Evolutionary conservation across 2,888 invertebrate species (phyloP).

Genomic region (Tenodera sinensis): DNA sequence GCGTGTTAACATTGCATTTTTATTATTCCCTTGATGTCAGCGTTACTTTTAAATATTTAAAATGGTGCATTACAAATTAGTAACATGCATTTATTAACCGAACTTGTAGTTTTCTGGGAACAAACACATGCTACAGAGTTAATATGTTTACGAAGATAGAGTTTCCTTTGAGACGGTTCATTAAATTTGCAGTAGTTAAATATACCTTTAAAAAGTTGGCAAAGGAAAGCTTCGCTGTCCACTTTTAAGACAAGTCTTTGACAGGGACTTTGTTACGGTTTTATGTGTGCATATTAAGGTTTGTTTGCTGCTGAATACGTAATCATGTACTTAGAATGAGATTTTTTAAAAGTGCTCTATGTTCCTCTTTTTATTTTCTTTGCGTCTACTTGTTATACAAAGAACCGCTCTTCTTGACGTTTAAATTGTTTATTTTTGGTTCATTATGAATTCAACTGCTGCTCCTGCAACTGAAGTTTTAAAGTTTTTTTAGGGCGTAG

Average conservation of each 20-base stretch:
- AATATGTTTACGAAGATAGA: no score
- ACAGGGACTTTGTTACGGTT: background rate
- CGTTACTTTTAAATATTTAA: no score
- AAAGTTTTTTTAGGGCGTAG: no score
- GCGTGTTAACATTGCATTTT: no score
- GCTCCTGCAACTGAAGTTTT: no score
- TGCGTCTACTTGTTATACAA: background rate
- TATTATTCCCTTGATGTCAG: no score
- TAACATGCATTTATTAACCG: no score
- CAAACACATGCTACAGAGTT: no score
- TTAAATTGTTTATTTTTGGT: background rate
- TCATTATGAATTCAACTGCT: no score
- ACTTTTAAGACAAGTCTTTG: background rate
- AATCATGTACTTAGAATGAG: background rate
- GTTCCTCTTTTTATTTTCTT: background rate
- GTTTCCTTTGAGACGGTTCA: background rate
- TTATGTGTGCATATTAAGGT: background rate
- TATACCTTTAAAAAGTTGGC: background rate
- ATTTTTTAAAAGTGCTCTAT: background rate
- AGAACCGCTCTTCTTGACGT: background rate
- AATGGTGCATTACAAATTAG: no score
- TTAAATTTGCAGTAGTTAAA: background rate
- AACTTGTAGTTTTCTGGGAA: no score
- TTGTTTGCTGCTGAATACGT: background rate
- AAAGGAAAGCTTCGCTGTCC: background rate